A percentile compares a stretch with the other conserved stretches of the same genome.
Conservation (phyloP, 2,113 vertebrate genomes). For the Saimiri boliviensis region DNA sequence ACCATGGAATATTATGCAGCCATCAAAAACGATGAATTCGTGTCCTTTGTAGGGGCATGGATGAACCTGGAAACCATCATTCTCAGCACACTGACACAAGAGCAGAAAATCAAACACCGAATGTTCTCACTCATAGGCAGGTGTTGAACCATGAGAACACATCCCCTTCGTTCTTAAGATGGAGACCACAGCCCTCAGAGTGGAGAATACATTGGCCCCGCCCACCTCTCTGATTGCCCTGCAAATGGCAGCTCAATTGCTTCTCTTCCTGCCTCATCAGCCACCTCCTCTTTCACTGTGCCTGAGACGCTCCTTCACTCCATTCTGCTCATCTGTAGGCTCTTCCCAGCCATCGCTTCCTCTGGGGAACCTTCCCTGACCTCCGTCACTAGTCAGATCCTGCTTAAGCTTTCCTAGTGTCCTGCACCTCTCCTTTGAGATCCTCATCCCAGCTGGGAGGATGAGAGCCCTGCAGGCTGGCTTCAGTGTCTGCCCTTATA, state of each 20-base stretch:
- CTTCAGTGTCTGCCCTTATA: not conserved
- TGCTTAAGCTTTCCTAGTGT: not conserved
- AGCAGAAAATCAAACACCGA: too few relatives aligned
- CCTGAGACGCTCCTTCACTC: not conserved
- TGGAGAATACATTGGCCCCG: too few relatives aligned
- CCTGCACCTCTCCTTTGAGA: not conserved
- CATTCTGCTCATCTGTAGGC: not conserved
- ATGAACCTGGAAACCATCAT: too few relatives aligned
- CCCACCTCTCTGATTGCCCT: not conserved
- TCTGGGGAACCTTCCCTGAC: not conserved
- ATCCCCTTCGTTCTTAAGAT: not conserved
- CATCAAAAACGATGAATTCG: too few relatives aligned
- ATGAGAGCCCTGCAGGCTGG: not conserved
- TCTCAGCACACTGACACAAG: too few relatives aligned
- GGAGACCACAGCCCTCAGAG: not conserved
- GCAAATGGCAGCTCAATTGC: rapidly evolving
- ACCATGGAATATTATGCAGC: too few relatives aligned
- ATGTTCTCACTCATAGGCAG: too few relatives aligned
- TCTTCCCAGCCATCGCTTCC: not conserved
- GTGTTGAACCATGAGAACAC: too few relatives aligned
- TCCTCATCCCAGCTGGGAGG: not conserved
- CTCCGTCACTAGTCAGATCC: not conserved
- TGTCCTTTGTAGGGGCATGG: too few relatives aligned
- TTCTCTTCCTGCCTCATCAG: not conserved
- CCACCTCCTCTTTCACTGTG: not conserved